Percentiles rank a stretch among this genome's conserved stretches.
Conservation (phyloP, 2,888 invertebrate genomes). For the Stratiomys singularior region DNA sequence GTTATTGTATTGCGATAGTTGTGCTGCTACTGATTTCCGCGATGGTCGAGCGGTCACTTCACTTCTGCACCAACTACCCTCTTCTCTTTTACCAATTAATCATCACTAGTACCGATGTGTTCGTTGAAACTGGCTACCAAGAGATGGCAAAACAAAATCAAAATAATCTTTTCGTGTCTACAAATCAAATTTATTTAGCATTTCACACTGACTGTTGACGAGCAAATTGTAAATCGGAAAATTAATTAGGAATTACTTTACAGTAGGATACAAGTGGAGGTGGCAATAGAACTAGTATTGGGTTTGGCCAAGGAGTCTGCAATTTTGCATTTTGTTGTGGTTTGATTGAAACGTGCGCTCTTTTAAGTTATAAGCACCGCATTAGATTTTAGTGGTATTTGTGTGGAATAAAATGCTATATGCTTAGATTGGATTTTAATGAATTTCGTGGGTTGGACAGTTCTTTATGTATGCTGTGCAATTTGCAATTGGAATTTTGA, state of each 20-base stretch:
- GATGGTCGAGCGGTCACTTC: constrained; percentile 1
- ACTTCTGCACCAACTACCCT: not conserved
- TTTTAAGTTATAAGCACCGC: constrained; percentile 16
- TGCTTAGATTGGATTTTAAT: no score
- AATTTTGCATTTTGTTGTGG: constrained; percentile 21
- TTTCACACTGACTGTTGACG: constrained; percentile 2
- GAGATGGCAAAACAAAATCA: constrained; percentile 8
- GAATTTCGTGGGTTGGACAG: no score
- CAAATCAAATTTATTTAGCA: constrained; percentile 29
- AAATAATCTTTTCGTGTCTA: constrained; percentile 31
- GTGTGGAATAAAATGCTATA: not conserved
- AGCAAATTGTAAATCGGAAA: not conserved
- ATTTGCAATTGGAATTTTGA: no score
- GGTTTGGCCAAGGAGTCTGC: not conserved
- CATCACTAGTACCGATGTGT: no score
- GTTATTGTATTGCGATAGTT: constrained; percentile 43
- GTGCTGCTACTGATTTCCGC: not conserved
- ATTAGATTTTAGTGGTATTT: constrained; percentile 30
- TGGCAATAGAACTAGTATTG: no score
- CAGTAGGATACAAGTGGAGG: not conserved
- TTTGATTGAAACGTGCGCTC: constrained; percentile 39
- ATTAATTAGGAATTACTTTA: constrained; percentile 34
- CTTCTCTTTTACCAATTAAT: not conserved
- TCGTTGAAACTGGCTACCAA: not conserved
- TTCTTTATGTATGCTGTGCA: no score